Base-by-base conservation (phyloP, 2,797 vertebrate species). In the Austrolebias charrua region DNA sequence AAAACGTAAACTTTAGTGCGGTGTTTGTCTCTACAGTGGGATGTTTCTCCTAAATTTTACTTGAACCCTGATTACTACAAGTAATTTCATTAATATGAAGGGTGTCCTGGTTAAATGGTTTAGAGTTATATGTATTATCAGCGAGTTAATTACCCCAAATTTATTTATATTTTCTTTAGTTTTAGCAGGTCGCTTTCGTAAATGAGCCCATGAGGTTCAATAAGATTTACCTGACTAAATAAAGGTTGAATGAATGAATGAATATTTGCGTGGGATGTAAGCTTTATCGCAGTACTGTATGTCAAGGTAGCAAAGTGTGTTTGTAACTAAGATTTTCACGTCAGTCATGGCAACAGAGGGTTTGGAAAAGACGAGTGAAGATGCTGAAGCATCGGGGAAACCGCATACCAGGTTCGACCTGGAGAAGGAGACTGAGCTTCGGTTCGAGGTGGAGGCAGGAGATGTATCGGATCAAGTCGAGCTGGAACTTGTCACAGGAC, bases 351-450 rank as follows among this genome's bases (percentile, higher is more conserved):
- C 89, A 54, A 82, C 91, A 33, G 93, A 92, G 47, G 73, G 51
- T 50, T 81, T 76, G 12, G 92, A 93, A 71, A 92, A 92, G 69
- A 61, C 82, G 0, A 86, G 63, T 38, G 93, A 94, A 45, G 90
- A 93, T 24, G 82, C 79, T 4, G 85, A 88, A 15, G 69, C 75
- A 4, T 14, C 83, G 1, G 92, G 91, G 6, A 86, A 82, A 42
- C 73, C 76, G 47, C 83, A 88, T 48, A 90, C 86, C 50, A 86
- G 91, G 46, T 98, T 94, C 71, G 96, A 98, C 75, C 84, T 99
- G 82, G 97, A 98, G 72, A 94, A 95, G 69, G 97, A 99, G 90
- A 98, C 96, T 0, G 97, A 99, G 81, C 93, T 99, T 61, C 92
- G 97, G 0, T 98, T 99, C 67, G 97, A 98, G 86, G 96, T 99